These are phyloP conservation scores for Cyprinodon brontotheroides DNA, from an alignment of 2,113 vertebrate species.

Conservation along the genomic window DNA sequence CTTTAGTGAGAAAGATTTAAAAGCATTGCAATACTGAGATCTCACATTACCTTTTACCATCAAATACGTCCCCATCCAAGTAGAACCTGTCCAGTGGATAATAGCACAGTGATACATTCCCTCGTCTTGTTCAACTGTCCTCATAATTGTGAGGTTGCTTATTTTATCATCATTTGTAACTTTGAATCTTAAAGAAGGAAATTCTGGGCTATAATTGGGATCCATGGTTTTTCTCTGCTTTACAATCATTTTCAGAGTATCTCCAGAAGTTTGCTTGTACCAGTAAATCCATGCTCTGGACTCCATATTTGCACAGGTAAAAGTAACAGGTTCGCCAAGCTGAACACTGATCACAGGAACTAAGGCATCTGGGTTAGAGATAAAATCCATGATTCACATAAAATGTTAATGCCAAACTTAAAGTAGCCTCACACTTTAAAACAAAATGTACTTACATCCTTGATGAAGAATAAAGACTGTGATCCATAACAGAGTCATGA, in stretches of 20 bases:
- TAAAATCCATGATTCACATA: background rate
- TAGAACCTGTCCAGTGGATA: background rate
- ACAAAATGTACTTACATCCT: slow-evolving; percentile 21
- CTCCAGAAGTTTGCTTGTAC: slow-evolving; percentile 31
- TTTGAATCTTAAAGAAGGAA: background rate
- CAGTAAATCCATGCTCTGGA: background rate
- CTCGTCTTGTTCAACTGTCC: slow-evolving; percentile 7
- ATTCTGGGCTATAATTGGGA: accelerated
- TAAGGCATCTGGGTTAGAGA: slow-evolving; percentile 7
- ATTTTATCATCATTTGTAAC: accelerated
- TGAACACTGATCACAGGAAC: slow-evolving; percentile 17
- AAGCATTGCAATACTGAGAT: background rate
- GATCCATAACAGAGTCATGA: slow-evolving; percentile 13
- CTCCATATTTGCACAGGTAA: background rate
- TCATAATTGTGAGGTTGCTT: slow-evolving; percentile 25
- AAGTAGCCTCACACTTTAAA: background rate
- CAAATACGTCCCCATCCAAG: slow-evolving; percentile 13
- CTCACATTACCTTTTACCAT: slow-evolving; percentile 23
- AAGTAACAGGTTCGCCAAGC: slow-evolving; percentile 7
- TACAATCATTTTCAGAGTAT: background rate
- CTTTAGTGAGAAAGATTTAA: background rate
- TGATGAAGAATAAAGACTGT: slow-evolving; percentile 23
- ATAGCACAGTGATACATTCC: slow-evolving; percentile 38
- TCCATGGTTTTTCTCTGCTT: background rate
- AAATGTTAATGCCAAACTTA: background rate